Base-by-base conservation (phyloP, 2,888 invertebrate genomes). In the Glaucopsyche alexis region DNA sequence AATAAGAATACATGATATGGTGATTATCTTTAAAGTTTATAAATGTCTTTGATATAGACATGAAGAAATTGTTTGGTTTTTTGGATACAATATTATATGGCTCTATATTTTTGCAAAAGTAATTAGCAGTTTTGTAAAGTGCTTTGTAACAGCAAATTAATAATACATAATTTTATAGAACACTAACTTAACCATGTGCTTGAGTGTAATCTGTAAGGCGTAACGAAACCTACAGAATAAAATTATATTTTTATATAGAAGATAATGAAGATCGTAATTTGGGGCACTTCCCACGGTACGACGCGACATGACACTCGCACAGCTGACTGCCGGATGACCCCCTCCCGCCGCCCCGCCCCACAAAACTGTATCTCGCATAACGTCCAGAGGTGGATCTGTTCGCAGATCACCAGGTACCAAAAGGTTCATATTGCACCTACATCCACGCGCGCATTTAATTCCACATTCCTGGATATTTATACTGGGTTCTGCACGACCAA, bases 311-410 rank as follows among this genome's bases (percentile, higher is more conserved):
- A 86, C 88, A 88, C 85, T 86, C 82, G 87, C 91, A 91, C 92
- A 93, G 92, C 92, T 92, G 92, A 93, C 92, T 91, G 89, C 81
- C 87, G 85, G 85, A 85, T 85, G 81, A 81, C 79, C 80, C 81
- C 82, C 83, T 82, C 81, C 72, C 50, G 19, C 83, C 83, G 84
- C 83, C 79, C 72, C 78, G 75, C 78, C 77, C 80, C 79, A 76
- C 83, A 73, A 82, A 78, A 77, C 80, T 77, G 66, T 47, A 45
- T 19, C 29, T 16, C 66, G n/a, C 45, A 19, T 78, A 78, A 79
- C 80, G 60, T 81, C 79, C 77, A 78, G 75, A 76, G 81, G 80
- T 79, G 77, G 76, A 79, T 80, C 83, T 80, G 79, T 81, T 83
- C 81, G 85, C 85, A 83, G 85, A 85, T 84, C 83, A 85, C 82